A percentile compares a stretch with the other conserved stretches of the same genome.
Conservation (phyloP, 2,113 vertebrate genomes). For the Oriolus oriolus region DNA sequence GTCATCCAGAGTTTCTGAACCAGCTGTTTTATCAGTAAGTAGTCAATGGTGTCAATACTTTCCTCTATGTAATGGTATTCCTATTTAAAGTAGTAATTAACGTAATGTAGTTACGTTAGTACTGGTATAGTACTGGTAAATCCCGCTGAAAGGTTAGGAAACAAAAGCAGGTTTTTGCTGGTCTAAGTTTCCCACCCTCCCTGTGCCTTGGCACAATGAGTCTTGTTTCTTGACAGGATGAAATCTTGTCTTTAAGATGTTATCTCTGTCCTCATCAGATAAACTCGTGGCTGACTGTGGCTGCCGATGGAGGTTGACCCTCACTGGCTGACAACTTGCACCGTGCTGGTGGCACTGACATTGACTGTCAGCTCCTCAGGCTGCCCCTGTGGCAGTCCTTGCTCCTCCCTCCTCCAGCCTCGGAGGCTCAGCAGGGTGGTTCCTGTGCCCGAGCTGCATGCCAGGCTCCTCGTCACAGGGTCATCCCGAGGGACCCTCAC, state of each 20-base stretch:
- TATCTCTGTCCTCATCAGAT: background rate
- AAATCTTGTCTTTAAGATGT: background rate
- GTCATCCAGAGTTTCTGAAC: background rate
- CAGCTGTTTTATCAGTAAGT: background rate
- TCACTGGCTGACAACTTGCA: background rate
- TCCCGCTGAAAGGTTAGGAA: background rate
- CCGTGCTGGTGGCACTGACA: rapidly evolving
- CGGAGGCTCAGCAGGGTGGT: background rate
- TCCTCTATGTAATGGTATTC: background rate
- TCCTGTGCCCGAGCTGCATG: background rate
- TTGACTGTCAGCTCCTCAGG: background rate
- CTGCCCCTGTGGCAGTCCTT: background rate
- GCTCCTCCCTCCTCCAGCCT: background rate
- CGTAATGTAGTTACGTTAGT: background rate
- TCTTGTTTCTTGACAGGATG: background rate
- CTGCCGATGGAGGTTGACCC: background rate
- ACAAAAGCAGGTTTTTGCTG: background rate
- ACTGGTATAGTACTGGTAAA: background rate
- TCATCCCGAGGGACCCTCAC: background rate
- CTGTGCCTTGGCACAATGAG: background rate
- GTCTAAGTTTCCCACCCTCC: background rate
- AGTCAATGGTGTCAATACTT: background rate
- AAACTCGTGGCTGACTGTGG: background rate
- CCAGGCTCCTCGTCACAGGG: background rate
- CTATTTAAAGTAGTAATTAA: background rate